Evolutionary conservation across 2,113 vertebrate species (phyloP).

Genomic region (Procavia capensis): DNA sequence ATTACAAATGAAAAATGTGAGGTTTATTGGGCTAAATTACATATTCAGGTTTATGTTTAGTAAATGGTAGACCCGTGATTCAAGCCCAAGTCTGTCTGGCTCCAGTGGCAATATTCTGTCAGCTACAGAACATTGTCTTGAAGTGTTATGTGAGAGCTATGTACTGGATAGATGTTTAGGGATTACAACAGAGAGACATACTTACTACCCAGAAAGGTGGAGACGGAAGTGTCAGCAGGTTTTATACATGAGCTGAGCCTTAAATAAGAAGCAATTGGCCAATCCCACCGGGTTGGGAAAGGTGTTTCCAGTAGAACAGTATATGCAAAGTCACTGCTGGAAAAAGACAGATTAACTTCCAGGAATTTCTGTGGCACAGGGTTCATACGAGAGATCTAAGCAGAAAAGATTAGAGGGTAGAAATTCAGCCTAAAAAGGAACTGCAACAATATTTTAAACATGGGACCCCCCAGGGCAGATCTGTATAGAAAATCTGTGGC

Average conservation of each 20-base stretch:
- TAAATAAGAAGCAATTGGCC: background rate
- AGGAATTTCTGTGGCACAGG: background rate
- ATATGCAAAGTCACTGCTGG: background rate
- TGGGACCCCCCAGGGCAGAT: background rate
- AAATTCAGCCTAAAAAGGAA: background rate
- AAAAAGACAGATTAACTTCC: background rate
- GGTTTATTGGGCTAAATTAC: background rate
- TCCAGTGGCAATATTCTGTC: background rate
- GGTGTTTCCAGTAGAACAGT: background rate
- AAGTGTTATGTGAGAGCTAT: background rate
- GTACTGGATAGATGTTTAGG: background rate
- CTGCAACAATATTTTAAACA: background rate
- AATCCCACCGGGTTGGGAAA: background rate
- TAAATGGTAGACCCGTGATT: background rate
- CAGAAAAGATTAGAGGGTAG: background rate
- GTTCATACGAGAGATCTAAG: background rate
- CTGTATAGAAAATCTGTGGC: background rate
- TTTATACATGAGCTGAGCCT: background rate
- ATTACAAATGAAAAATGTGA: background rate
- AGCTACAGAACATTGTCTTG: background rate
- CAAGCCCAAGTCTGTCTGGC: background rate
- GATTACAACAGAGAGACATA: background rate
- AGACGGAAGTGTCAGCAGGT: background rate
- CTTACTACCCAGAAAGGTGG: conserved; percentile 48
- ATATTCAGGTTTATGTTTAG: background rate